phyloP scores from a whole-genome alignment of 2,113 vertebrate species.

The Takifugu flavidus region DNA sequence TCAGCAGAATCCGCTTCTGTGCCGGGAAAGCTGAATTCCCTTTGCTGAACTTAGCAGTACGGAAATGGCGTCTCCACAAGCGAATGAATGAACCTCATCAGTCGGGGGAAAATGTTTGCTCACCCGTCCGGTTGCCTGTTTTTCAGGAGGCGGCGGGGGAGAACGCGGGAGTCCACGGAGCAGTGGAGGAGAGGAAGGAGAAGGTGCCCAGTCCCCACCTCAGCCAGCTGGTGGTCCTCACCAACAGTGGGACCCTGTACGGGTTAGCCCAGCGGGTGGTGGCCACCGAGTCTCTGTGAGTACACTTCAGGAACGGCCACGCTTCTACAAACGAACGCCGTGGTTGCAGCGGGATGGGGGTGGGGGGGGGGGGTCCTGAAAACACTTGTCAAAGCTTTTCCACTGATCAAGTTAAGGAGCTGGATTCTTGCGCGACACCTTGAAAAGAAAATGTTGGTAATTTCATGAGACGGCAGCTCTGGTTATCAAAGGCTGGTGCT shows the following conservation, averaged over 20 bases:
- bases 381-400: slow-evolving; percentile 11
- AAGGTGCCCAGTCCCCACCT: slow-evolving; percentile 96
- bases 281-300: slow-evolving; percentile 97
- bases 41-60: too few relatives aligned
- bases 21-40: too few relatives aligned
- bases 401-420: slow-evolving; percentile 32
- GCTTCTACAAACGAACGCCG: background rate
- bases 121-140: background rate
- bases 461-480: slow-evolving; percentile 27
- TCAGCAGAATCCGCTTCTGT: slow-evolving; percentile 33
- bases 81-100: too few relatives aligned
- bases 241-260: slow-evolving; percentile 81
- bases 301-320: slow-evolving; percentile 18
- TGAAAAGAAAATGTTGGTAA: slow-evolving; percentile 14
- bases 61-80: too few relatives aligned
- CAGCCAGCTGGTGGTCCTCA: slow-evolving; percentile 90
- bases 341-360: too few relatives aligned
- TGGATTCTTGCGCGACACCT: background rate
- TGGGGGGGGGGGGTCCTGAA: too few relatives aligned
- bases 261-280: slow-evolving; percentile 94
- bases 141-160: slow-evolving; percentile 85
- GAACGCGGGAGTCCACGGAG: slow-evolving; percentile 73
- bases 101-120: background rate
- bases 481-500: background rate
- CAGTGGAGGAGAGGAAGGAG: slow-evolving; percentile 90